Percentiles rank a stretch among this genome's conserved stretches.
Conservation (phyloP, 1,140 invertebrate species). For the Drosophila albomicans region DNA sequence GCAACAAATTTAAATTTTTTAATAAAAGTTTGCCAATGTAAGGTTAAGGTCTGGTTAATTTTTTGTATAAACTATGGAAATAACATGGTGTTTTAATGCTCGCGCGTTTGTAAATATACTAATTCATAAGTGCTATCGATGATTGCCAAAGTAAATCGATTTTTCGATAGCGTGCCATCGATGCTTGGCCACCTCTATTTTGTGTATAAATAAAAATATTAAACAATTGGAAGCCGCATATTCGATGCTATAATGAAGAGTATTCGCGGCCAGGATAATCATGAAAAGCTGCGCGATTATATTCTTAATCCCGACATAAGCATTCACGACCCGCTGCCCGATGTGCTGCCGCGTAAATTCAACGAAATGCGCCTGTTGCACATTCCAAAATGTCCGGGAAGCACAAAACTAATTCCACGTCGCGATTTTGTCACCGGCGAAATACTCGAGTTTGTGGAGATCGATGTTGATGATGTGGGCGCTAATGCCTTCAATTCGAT, state of each 20-base stretch:
- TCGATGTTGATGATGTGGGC: slow-evolving; percentile 87
- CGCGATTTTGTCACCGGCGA: slow-evolving; percentile 90
- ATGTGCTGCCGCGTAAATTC: slow-evolving; percentile 70
- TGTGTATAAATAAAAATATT: slow-evolving; percentile 3
- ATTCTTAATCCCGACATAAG: slow-evolving; percentile 74
- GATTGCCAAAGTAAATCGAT: too few relatives aligned
- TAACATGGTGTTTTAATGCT: too few relatives aligned
- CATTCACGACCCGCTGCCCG: slow-evolving; percentile 75
- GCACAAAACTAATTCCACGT: slow-evolving; percentile 85
- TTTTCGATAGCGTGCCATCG: background rate
- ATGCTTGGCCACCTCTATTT: background rate
- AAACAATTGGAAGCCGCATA: background rate
- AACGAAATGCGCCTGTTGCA: slow-evolving; percentile 73
- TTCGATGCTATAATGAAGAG: slow-evolving; percentile 37
- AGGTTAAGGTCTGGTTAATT: too few relatives aligned
- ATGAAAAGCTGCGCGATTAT: slow-evolving; percentile 66
- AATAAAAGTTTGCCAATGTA: too few relatives aligned
- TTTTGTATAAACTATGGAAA: too few relatives aligned
- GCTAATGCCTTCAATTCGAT: slow-evolving; percentile 91
- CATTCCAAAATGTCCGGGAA: slow-evolving; percentile 65
- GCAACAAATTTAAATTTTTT: too few relatives aligned
- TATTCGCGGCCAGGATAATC: slow-evolving; percentile 62
- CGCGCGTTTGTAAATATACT: too few relatives aligned
- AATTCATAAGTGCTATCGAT: too few relatives aligned
- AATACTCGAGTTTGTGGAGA: slow-evolving; percentile 89